phyloP scores from a whole-genome alignment of 37 sponge, comb jelly and placozoan genomes.

The Ianthella basta region DNA sequence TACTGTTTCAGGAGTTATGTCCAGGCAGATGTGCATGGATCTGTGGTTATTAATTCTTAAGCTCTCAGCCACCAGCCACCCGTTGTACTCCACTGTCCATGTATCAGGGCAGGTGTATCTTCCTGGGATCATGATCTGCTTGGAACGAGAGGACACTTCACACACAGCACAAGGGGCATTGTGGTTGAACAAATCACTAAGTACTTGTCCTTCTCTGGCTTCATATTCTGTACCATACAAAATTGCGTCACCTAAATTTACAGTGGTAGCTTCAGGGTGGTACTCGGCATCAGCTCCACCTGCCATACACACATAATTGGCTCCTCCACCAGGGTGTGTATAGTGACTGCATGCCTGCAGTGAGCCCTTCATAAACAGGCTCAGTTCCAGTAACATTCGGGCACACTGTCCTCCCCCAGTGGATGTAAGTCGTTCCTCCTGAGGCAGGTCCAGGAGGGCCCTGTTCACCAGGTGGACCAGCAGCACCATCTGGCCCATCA shows the following conservation, averaged over 20 bases:
- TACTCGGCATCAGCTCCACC: constrained; percentile 35
- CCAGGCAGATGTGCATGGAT: background rate
- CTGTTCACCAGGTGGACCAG: background rate
- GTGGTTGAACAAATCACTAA: background rate
- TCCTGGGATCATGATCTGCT: constrained; percentile 57
- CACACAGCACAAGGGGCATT: constrained; percentile 75
- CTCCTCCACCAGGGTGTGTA: constrained; percentile 50
- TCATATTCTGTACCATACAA: constrained; percentile 56
- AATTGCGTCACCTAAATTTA: background rate
- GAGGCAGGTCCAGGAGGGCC: constrained; percentile 24
- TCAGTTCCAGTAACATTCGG: constrained; percentile 13
- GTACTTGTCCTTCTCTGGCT: background rate
- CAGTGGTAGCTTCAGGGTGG: background rate
- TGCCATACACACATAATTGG: constrained; percentile 55
- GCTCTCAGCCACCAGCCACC: constrained; percentile 58
- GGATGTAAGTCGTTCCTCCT: constrained; percentile 20
- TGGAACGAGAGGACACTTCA: constrained; percentile 22
- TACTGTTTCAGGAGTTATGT: background rate
- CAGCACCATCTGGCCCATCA: background rate
- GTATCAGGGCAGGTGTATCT: constrained; percentile 28
- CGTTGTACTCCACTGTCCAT: constrained; percentile 63
- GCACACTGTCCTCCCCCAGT: constrained; percentile 46
- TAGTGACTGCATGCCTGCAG: constrained; percentile 11
- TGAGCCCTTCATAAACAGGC: constrained; percentile 13
- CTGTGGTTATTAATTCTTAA: too few species aligned